Percentiles rank a stretch among this genome's conserved stretches.
These are phyloP conservation scores for Julus scanicus DNA, from an alignment of 2,888 invertebrate species.

Conservation along the genomic window DNA sequence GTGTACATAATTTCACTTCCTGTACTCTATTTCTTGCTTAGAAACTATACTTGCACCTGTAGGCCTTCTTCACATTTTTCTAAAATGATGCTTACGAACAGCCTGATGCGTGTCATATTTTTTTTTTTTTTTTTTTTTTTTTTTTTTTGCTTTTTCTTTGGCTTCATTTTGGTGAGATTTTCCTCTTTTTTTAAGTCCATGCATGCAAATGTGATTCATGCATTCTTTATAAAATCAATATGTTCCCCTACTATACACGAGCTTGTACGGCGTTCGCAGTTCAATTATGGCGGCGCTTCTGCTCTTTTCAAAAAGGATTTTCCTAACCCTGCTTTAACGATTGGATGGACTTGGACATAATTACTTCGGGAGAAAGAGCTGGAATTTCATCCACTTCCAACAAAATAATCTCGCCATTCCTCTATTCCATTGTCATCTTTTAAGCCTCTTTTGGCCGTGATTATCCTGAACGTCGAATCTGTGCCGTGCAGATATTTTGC, in stretches of 20 bases:
- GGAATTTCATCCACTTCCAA: slow-evolving; percentile 33
- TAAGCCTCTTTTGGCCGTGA: background rate
- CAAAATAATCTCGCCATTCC: slow-evolving; percentile 33
- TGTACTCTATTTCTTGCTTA: no score
- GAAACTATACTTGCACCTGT: background rate
- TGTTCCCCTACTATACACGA: background rate
- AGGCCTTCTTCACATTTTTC: background rate
- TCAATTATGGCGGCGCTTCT: slow-evolving; percentile 33
- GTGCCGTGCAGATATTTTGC: background rate
- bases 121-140: no score
- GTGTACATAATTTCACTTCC: no score
- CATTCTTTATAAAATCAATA: slow-evolving; percentile 33
- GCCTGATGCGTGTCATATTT: background rate
- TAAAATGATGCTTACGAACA: background rate
- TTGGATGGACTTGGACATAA: slow-evolving; percentile 33
- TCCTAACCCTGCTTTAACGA: slow-evolving; percentile 21
- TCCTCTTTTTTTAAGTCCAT: background rate
- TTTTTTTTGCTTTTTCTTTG: background rate
- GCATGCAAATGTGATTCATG: slow-evolving; percentile 22
- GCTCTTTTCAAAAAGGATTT: slow-evolving; percentile 28
- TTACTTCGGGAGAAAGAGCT: background rate
- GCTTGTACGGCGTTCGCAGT: background rate
- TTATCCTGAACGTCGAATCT: slow-evolving; percentile 7
- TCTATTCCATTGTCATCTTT: slow-evolving; percentile 28
- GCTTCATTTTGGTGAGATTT: slow-evolving; percentile 2